Base-by-base conservation (phyloP, 2,113 vertebrate genomes). In the Toxotes chatareus region DNA sequence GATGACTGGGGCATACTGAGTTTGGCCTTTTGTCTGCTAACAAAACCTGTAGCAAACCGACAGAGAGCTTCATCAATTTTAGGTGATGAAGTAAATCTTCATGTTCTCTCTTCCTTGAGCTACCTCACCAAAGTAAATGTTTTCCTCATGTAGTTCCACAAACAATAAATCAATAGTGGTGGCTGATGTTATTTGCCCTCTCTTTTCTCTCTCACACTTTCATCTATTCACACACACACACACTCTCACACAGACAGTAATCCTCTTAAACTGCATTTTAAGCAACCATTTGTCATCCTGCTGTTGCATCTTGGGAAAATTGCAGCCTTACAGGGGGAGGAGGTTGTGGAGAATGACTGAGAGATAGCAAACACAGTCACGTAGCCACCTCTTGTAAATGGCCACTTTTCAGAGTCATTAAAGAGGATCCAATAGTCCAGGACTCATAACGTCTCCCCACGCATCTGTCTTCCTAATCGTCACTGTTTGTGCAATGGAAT, bases 251-350 rank as follows among this genome's bases (percentile, higher is more conserved):
- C 59, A 88, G 79, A 59, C 66, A 79, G 60, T 91, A 91, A 92
- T 93, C 80, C 73, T 91, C 82, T 92, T 92, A 86, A 94, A 91
- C 87, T 88, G 84, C 76, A 91, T 86, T 85, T 92, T 92, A 90
- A 92, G 80, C 76, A 84, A 73, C 79, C 21, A 83, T 94, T 95
- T 95, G 82, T 94, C 88, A 91, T 79, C 2, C 0, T 0, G 76
- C 80, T 88, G 53, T 82, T 80, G 85, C 81, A 86, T 83, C 71
- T 76, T 85, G 84, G 86, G 87, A 86, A 87, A 88, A 80, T 85
- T 86, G 73, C 55, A 67, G 46, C 64, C 40, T 67, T 63, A 61
- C 75, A 77, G 73, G 64, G 80, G 44, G n/a, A 66, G n/a, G 47
- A 71, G 40, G 51, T 57, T 51, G 44, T 56, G 55, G 32, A 69